Base-by-base conservation (phyloP, 2,113 vertebrate species). In the Lasiurus borealis region DNA sequence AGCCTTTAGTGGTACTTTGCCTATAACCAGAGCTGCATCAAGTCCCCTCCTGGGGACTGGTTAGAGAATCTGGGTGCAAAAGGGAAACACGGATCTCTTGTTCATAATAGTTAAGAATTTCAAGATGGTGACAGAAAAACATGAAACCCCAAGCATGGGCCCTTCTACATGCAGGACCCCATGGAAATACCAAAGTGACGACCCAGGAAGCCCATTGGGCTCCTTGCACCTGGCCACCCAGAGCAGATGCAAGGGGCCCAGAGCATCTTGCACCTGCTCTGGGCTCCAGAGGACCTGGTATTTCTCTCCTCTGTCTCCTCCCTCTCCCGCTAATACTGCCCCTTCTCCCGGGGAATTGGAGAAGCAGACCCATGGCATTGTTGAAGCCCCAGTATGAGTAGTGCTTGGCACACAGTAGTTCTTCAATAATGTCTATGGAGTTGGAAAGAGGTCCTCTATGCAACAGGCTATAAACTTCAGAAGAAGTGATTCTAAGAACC, bases 61-160 rank as follows among this genome's bases (percentile, higher is more conserved):
- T 18, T 82, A 11, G 48, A 31, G 12, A 66, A 66, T 36, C 23
- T 44, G 34, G 25, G 29, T 14, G 9, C 14, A 36, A 52, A 87
- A 31, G 25, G 10, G 6, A 81, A 54, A 71, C 46, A n/a, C 1
- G 0, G 11, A 18, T 8, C 14, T 29, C 25, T 77, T 86, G 21
- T n/a, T 81, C 31, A 57, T 8, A 73, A 90, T 31, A 40, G 57
- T 34, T 52, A 69, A 76, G 36, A 89, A 69, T 36, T 88, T 85
- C 34, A 82, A 76, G 77, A 46, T 59, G 6, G 6, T 34, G 27
- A 68, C 52, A 68, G 16, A 19, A 36, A 76, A 81, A 44, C 27
- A 8, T 34, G 31, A 48, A 91, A 19, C 34, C 15, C n/a, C 19
- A 25, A 75, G 7, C 3, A 13, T n/a, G 75, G 6, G 15, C 15